Conservation (phyloP, 2,797 vertebrate genomes). For the Molossus alvarezi region DNA sequence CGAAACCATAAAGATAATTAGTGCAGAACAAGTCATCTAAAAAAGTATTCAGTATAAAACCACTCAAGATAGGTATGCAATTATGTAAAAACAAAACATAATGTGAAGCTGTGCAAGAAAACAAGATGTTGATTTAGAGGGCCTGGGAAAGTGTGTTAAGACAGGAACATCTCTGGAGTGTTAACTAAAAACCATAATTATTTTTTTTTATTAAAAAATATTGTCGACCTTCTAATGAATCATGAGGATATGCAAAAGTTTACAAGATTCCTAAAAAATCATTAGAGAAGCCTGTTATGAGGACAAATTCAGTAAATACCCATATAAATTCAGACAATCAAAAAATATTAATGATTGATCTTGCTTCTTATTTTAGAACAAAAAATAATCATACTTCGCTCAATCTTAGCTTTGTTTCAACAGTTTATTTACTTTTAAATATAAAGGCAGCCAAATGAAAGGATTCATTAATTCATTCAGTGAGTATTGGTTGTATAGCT, state of each 20-base stretch:
- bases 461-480: background rate
- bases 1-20: background rate
- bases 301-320: background rate
- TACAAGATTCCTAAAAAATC: background rate
- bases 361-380: background rate
- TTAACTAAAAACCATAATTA: background rate
- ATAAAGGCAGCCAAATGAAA: background rate
- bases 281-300: background rate
- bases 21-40: background rate
- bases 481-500: background rate
- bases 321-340: constrained; percentile 23
- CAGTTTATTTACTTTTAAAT: constrained; percentile 34
- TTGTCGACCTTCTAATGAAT: background rate
- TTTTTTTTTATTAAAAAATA: background rate
- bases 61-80: background rate
- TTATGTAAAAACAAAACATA: background rate
- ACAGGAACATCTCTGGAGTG: background rate
- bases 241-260: background rate
- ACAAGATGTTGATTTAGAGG: background rate
- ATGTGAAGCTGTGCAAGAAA: background rate
- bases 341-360: background rate
- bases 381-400: background rate
- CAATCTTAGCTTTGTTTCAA: background rate
- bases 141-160: background rate
- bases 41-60: background rate